A percentile compares a stretch with the other conserved stretches of the same genome.
Evolutionary conservation across 1,140 invertebrate genomes (phyloP).

Genomic region (Drosophila rufa): DNA sequence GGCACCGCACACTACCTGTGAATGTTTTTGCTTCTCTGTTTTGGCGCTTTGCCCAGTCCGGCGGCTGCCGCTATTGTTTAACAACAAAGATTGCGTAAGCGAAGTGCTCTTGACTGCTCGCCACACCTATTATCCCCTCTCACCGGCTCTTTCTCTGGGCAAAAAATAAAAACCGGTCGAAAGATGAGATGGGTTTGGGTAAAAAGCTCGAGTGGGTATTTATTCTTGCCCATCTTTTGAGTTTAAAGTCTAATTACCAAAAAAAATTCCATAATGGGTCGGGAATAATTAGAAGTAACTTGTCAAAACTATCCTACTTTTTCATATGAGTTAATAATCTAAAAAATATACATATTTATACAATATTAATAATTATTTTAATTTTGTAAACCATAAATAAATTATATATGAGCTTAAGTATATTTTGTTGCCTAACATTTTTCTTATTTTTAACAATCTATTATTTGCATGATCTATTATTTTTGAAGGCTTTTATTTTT

Average conservation of each 20-base stretch:
- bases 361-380: too few species aligned
- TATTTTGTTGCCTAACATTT: neutral
- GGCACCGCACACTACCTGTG: conserved; percentile 50
- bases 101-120: neutral
- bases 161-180: conserved; percentile 28
- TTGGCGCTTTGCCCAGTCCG: conserved; percentile 60
- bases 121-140: conserved; percentile 17
- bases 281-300: too few species aligned
- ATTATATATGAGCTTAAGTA: too few species aligned
- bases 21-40: conserved; percentile 34
- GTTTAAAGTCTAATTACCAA: neutral
- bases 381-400: too few species aligned
- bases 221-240: conserved; percentile 3
- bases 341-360: too few species aligned
- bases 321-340: too few species aligned
- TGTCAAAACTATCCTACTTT: too few species aligned
- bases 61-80: conserved; percentile 58
- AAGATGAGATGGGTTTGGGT: conserved; percentile 18
- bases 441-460: too few species aligned
- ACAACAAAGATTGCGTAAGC: conserved; percentile 79
- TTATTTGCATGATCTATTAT: neutral
- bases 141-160: neutral
- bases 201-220: conserved; percentile 9
- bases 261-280: neutral
- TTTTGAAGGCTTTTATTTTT: neutral